Base-by-base conservation (phyloP, 1,140 invertebrate species). In the Psilanteris sp. region DNA sequence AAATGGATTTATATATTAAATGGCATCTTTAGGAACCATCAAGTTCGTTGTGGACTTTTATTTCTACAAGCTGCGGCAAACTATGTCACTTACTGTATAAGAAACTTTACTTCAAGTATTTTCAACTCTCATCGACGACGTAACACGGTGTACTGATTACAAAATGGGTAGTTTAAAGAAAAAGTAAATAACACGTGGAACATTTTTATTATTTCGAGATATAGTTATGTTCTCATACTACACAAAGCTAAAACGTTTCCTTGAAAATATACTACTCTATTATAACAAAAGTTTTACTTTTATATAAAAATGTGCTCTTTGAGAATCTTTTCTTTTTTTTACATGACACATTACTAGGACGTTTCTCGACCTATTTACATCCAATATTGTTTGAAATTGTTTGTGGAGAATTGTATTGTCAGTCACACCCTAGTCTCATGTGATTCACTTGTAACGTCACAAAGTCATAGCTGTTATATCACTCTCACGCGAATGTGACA, bases 371-470 rank as follows among this genome's bases (percentile, higher is more conserved):
- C 41, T 26, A 39, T 57, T 68, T 68, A 20, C 50, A 67, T 46
- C 43, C 44, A 16, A 70, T 70, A 59, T 71, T 61, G 13, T 20
- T 11, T 3, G 31, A 54, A 54, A 57, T 39, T 55, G 41, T 48
- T 57, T 16, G 27, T 34, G 15, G 44, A 44, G 46, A 26, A 52
- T 59, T 43, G 43, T 54, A 54, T 44, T 61, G 44, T 71, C 67
- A 71, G 67, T 71, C 46, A 61, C 29, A 54, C 14, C 20, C 36
- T 31, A 22, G 67, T 68, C 66, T 70, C 66, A 59, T 36, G 66
- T 59, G 52, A 59, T 26, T 68, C 64, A 57, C 34, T 68, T 68
- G 52, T 68, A 41, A 68, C 36, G 64, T 68, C 43, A 68, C 41
- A 59, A 50, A 68, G 64, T 59, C 43, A 36, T 41, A 48, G 18